Evolutionary conservation across 2,888 invertebrate genomes (phyloP).

Genomic region (Stenodema calcarata): DNA sequence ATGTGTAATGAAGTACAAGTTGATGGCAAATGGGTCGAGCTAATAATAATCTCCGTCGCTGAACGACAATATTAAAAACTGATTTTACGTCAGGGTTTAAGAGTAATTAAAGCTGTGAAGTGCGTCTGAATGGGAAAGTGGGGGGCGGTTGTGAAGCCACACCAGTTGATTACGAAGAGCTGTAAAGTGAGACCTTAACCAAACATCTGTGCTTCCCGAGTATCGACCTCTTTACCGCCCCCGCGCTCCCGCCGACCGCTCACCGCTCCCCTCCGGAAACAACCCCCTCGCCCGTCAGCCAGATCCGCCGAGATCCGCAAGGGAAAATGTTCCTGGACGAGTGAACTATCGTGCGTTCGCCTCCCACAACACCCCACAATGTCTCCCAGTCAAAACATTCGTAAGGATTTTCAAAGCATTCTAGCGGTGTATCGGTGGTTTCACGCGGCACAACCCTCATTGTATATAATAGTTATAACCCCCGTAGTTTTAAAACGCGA

Average conservation of each 20-base stretch:
- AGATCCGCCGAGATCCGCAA: not conserved
- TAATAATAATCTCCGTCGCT: too few relatives aligned
- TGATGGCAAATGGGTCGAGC: too few relatives aligned
- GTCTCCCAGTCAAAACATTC: too few relatives aligned
- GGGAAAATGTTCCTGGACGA: not conserved
- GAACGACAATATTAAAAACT: not conserved
- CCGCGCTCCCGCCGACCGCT: too few relatives aligned
- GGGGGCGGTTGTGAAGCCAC: not conserved
- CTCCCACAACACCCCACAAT: not conserved
- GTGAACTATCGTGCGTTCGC: conserved; percentile 25
- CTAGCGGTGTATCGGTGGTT: too few relatives aligned
- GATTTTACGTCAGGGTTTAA: not conserved
- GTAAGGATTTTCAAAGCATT: too few relatives aligned
- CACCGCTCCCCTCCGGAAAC: too few relatives aligned
- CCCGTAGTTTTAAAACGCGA: too few relatives aligned
- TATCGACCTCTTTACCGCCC: conserved; percentile 24
- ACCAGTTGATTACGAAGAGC: conserved; percentile 35
- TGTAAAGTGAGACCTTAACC: conserved; percentile 36
- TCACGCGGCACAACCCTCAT: too few relatives aligned
- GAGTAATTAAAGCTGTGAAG: not conserved
- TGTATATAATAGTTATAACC: too few relatives aligned
- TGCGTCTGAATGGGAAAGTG: not conserved
- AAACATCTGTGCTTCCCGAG: conserved; percentile 31
- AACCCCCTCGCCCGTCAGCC: not conserved
- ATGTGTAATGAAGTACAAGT: too few relatives aligned